phyloP scores from a whole-genome alignment of 2,797 vertebrate species.

The Malacoctenus gilli region DNA sequence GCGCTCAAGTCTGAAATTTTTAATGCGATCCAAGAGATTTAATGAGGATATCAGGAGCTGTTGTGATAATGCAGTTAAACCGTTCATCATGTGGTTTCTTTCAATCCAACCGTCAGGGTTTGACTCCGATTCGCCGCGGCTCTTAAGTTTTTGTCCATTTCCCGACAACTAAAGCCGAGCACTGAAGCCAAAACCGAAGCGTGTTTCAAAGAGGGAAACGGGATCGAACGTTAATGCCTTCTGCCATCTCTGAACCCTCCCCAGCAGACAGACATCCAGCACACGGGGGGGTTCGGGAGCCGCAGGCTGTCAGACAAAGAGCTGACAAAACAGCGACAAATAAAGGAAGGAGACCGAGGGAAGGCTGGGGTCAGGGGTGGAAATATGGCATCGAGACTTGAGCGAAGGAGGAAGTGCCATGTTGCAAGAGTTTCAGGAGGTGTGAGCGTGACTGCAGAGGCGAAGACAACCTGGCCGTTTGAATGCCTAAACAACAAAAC shows the following conservation, averaged over 20 bases:
- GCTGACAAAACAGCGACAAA: conserved; percentile 50
- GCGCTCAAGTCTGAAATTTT: too few relatives aligned
- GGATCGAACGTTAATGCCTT: conserved; percentile 25
- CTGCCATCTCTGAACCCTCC: conserved; percentile 7
- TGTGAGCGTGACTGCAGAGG: not conserved
- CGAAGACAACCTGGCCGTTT: conserved; percentile 5
- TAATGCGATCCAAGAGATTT: too few relatives aligned
- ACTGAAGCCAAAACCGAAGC: not conserved
- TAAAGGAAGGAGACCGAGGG: conserved; percentile 52
- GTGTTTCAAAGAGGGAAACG: not conserved
- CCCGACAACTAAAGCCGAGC: too few relatives aligned
- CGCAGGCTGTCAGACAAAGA: conserved; percentile 49
- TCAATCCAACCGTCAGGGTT: too few relatives aligned
- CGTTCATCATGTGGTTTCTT: too few relatives aligned
- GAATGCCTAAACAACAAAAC: too few relatives aligned
- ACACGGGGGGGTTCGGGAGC: conserved; percentile 45
- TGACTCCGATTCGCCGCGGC: too few relatives aligned
- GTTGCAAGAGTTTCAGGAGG: not conserved
- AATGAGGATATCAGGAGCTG: too few relatives aligned
- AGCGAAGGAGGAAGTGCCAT: conserved; percentile 42
- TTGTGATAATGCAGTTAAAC: too few relatives aligned
- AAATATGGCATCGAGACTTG: conserved; percentile 36
- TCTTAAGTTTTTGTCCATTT: too few relatives aligned
- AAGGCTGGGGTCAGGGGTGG: conserved; percentile 36
- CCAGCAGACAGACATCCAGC: conserved; percentile 10